These are phyloP conservation scores for Heliconius hewitsoni DNA, from an alignment of 1,140 invertebrate species.

Conservation along the genomic window DNA sequence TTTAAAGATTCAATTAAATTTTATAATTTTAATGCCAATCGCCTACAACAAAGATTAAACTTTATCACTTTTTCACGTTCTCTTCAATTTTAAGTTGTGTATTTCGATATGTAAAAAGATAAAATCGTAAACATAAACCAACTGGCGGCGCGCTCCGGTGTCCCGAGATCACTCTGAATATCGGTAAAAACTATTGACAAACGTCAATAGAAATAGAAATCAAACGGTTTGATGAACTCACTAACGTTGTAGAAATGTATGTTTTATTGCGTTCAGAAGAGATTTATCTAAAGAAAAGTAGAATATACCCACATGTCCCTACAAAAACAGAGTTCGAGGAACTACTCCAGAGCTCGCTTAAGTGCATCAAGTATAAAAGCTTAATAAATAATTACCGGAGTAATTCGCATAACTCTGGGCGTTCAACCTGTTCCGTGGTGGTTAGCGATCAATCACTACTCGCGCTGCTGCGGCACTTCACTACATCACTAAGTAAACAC, in stretches of 20 bases:
- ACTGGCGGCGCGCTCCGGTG: neutral
- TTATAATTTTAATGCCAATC: neutral
- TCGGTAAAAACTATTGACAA: conserved; percentile 2
- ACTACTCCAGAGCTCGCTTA: conserved; percentile 5
- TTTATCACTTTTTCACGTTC: neutral
- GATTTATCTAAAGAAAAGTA: neutral
- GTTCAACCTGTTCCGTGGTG: conserved; percentile 6
- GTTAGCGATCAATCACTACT: conserved; percentile 13
- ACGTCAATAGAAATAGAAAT: neutral
- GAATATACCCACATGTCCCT: neutral
- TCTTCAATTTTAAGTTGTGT: neutral
- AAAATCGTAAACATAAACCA: neutral
- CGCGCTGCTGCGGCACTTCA: conserved; percentile 42
- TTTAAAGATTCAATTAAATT: too few relatives aligned
- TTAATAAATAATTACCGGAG: conserved; percentile 14
- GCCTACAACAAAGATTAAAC: neutral
- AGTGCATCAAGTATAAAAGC: conserved; percentile 5
- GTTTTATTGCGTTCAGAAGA: neutral
- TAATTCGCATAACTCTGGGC: conserved; percentile 6
- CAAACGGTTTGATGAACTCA: neutral
- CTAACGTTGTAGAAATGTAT: neutral
- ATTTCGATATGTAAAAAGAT: neutral
- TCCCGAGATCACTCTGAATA: neutral
- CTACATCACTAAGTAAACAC: conserved; percentile 22
- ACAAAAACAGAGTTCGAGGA: conserved; percentile 1